Evolutionary conservation across 2,888 invertebrate species (phyloP).

Genomic region (Bibio marci): DNA sequence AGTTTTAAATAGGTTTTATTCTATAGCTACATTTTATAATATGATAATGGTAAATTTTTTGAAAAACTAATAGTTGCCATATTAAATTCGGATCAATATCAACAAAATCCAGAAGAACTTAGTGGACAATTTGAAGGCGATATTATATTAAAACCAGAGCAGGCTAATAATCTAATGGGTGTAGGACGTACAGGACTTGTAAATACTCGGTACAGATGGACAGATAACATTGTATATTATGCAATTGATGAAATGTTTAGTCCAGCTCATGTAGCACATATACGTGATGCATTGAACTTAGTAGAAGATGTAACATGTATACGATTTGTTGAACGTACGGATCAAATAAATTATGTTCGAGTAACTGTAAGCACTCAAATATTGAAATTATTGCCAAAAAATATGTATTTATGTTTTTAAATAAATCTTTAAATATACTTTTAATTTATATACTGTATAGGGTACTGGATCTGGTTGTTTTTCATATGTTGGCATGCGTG

Average conservation of each 20-base stretch:
- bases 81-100: background rate
- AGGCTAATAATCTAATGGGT: constrained; percentile 8
- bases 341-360: constrained; percentile 11
- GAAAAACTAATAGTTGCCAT: no score
- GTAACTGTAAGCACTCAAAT: background rate
- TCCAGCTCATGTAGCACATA: constrained; percentile 36
- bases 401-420: no score
- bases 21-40: constrained; percentile 2
- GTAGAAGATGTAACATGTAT: constrained; percentile 58
- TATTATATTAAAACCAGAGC: constrained; percentile 39
- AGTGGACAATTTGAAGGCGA: constrained; percentile 60
- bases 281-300: constrained; percentile 48
- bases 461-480: constrained; percentile 39
- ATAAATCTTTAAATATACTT: no score
- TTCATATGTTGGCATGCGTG: constrained; percentile 51
- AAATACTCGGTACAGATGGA: constrained; percentile 39
- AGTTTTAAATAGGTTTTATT: no score
- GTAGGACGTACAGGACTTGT: constrained; percentile 38
- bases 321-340: constrained; percentile 42
- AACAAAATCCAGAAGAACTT: constrained; percentile 50
- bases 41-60: no score
- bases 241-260: constrained; percentile 37
- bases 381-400: background rate
- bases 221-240: constrained; percentile 47
- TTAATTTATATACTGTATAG: no score